These are phyloP conservation scores for Periplaneta americana DNA, from an alignment of 1,140 invertebrate genomes.

Conservation along the genomic window DNA sequence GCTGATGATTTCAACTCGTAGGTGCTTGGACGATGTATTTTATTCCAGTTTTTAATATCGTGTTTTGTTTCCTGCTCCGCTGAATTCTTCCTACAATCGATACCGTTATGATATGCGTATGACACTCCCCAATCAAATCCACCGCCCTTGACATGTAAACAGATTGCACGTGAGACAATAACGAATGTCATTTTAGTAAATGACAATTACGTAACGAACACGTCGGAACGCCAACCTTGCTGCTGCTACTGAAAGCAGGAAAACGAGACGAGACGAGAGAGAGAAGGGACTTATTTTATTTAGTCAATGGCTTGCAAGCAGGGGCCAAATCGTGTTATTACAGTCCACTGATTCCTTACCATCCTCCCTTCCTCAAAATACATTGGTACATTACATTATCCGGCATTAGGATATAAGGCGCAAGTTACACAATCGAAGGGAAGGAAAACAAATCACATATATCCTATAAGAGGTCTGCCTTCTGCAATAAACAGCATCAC, in stretches of 20 bases:
- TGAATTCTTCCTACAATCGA: no score
- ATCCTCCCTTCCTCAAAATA: background rate
- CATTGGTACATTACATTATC: background rate
- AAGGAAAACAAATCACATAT: background rate
- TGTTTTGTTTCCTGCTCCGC: no score
- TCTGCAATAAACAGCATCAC: background rate
- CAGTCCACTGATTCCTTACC: background rate
- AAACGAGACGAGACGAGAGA: background rate
- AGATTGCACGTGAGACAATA: background rate
- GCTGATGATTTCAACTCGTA: no score
- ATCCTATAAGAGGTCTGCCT: background rate
- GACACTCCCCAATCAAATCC: no score
- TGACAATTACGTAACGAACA: background rate
- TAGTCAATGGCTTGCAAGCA: background rate
- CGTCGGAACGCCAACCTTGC: background rate
- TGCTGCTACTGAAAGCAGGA: background rate
- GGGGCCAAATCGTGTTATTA: background rate
- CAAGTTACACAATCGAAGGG: background rate
- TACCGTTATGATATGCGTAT: no score
- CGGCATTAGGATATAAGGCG: background rate
- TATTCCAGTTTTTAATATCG: no score
- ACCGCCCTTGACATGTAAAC: no score
- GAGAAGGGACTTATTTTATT: background rate
- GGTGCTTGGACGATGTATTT: no score
- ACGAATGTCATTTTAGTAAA: background rate